Base-by-base conservation (phyloP, 2,888 invertebrate species). In the Candidula unifasciata region DNA sequence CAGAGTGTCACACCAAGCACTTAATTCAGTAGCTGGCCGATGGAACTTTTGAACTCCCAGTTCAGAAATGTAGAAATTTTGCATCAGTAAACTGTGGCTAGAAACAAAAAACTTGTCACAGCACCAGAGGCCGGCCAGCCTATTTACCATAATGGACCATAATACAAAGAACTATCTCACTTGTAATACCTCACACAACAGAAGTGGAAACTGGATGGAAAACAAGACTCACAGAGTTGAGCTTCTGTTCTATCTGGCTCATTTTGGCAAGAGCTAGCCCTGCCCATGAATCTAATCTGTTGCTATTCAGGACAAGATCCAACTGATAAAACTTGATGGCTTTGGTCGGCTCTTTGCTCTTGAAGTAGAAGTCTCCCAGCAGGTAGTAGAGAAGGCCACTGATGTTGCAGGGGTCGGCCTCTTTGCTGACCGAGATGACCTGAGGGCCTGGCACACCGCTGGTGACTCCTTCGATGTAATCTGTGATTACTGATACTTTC, bases 331-430 rank as follows among this genome's bases (percentile, higher is more conserved):
- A 97, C 91, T 96, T 96, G 3, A 96, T 95, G 21, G 97, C 96
- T 92, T 96, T 95, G 84, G 93, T 94, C 87, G 93, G 96, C 89
- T 97, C 97, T 89, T 96, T 96, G 91, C 96, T 97, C 94, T 98
- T 98, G 91, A 98, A 97, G 94, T 97, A 96, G 94, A 96, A 97
- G 94, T 99, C 98, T 96, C 68, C 98, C 37, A 99, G 94, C n/a
- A 98, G 94, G 92, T 97, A 98, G 93, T 97, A 98, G 85, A 97
- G 96, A 54, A 64, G 76, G 27, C 76, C 44, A 21, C 71, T 64
- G 3, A 77, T 57, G 16, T 73, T 54, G 54, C 66, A 33, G 3
- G 74, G 80, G 82, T 82, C 78, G 85, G 54, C 87, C 74, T 68
- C 82, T 83, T 85, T 85, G 64, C 88, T 88, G 66, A 86, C 86